Conservation (phyloP, 2,113 vertebrate species). For the Nyctereutes procyonoides region DNA sequence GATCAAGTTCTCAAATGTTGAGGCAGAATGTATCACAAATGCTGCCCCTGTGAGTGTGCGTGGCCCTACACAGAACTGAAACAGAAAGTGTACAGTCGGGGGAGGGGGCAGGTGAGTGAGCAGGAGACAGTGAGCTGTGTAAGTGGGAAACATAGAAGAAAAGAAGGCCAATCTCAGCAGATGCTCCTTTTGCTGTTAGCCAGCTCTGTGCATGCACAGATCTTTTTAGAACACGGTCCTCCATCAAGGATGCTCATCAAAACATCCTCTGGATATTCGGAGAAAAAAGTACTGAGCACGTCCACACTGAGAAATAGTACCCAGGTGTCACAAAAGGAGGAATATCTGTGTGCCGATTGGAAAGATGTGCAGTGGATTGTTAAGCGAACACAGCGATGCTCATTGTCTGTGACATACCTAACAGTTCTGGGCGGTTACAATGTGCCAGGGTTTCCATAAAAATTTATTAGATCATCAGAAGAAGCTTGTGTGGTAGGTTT, state of each 20-base stretch:
- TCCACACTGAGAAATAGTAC: not conserved
- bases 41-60: too few relatives aligned
- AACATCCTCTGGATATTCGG: not conserved
- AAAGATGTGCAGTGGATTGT: not conserved
- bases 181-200: not conserved
- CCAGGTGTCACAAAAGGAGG: not conserved
- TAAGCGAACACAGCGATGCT: fast-evolving
- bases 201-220: not conserved
- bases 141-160: too few relatives aligned
- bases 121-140: not conserved
- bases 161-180: not conserved
- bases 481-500: not conserved
- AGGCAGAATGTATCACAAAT: not conserved
- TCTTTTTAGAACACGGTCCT: not conserved
- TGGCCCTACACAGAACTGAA: not conserved
- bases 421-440: not conserved
- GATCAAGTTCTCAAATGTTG: not conserved
- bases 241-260: not conserved
- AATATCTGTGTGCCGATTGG: fast-evolving
- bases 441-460: not conserved
- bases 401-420: not conserved
- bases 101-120: not conserved
- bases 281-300: not conserved
- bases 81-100: too few relatives aligned
- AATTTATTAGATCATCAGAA: not conserved